A percentile compares a stretch with the other conserved stretches of the same genome.
Evolutionary conservation across 2,888 invertebrate genomes (phyloP).

Genomic region (Diogma glabrata): DNA sequence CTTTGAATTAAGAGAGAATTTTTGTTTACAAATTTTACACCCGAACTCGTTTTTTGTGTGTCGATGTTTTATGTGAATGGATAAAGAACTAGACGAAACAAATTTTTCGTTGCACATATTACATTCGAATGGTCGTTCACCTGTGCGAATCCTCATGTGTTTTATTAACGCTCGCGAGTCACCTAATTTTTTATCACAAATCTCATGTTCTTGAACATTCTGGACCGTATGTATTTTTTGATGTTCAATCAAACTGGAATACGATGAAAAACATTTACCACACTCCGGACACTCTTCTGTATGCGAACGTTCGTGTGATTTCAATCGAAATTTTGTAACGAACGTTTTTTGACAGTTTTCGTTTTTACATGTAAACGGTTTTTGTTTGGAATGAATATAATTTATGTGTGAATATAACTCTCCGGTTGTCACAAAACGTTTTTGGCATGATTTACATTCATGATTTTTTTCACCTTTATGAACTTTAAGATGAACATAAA

Average conservation of each 20-base stretch:
- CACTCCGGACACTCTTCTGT: slow-evolving; percentile 20
- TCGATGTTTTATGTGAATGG: not conserved
- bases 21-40: too few relatives aligned
- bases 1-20: too few relatives aligned
- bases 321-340: slow-evolving; percentile 19
- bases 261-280: slow-evolving; percentile 18
- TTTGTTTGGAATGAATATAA: slow-evolving; percentile 20
- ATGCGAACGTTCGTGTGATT: slow-evolving; percentile 19
- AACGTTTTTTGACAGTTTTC: slow-evolving; percentile 19
- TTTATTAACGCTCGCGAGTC: slow-evolving; percentile 18
- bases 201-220: slow-evolving; percentile 16
- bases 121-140: not conserved
- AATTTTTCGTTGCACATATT: slow-evolving; percentile 1
- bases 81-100: not conserved
- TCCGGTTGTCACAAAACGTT: slow-evolving; percentile 21
- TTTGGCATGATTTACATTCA: slow-evolving; percentile 20
- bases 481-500: slow-evolving; percentile 22
- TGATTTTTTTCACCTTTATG: slow-evolving; percentile 22
- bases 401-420: slow-evolving; percentile 20
- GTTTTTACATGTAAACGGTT: slow-evolving; percentile 18
- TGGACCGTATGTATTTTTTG: too few relatives aligned
- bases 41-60: too few relatives aligned
- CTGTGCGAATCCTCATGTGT: slow-evolving; percentile 17
- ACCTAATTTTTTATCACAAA: slow-evolving; percentile 15
- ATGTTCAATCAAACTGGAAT: slow-evolving; percentile 20